These are phyloP conservation scores for Eupristina koningsbergeri DNA, from an alignment of 1,140 invertebrate genomes.

Conservation along the genomic window DNA sequence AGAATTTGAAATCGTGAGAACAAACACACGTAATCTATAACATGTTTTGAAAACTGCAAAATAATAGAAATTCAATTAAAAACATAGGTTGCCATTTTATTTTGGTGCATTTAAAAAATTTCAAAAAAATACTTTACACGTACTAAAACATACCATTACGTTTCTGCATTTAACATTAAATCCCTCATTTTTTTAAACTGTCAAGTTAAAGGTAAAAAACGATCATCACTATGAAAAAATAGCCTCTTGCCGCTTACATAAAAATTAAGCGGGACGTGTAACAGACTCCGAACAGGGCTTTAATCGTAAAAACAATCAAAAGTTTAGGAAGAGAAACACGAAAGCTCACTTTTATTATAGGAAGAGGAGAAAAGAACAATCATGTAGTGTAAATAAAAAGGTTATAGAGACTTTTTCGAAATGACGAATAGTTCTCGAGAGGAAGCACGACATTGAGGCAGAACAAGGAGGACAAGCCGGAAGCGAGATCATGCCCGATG, in stretches of 20 bases:
- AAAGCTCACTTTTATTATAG: neutral
- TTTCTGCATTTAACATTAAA: no score
- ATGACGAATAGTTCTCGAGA: constrained; percentile 29
- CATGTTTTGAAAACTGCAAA: neutral
- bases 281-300: neutral
- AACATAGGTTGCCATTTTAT: no score
- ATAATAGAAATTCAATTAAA: no score
- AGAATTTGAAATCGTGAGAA: neutral
- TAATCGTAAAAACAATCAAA: neutral
- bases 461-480: constrained; percentile 4
- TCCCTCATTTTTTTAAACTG: neutral
- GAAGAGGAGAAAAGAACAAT: neutral
- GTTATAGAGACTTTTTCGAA: neutral
- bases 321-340: neutral
- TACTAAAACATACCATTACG: no score
- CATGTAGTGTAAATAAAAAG: constrained; percentile 7
- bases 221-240: no score
- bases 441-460: constrained; percentile 3
- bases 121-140: neutral
- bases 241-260: neutral
- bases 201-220: neutral
- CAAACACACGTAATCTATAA: neutral
- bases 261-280: neutral
- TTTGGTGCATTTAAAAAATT: no score
- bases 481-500: constrained; percentile 35